These are phyloP conservation scores for Rapana venosa DNA, from an alignment of 2,888 invertebrate species.

Conservation along the genomic window DNA sequence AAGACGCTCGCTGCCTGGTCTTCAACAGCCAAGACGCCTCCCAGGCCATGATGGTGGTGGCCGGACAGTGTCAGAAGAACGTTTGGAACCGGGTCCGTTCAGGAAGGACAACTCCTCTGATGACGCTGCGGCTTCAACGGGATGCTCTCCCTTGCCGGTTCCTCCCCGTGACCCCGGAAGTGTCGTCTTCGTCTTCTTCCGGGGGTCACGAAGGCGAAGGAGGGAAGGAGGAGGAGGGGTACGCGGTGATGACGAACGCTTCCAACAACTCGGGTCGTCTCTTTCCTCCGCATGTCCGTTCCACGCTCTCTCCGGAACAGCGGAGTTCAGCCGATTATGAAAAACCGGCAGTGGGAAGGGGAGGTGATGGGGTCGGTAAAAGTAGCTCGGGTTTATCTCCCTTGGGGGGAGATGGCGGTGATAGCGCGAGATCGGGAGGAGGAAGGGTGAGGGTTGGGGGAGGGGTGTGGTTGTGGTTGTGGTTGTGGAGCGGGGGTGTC, in stretches of 20 bases:
- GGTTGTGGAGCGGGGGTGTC: slow-evolving; percentile 9
- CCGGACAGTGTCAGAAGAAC: slow-evolving; percentile 64
- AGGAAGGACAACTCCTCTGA: slow-evolving; percentile 56
- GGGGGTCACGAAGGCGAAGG: not conserved
- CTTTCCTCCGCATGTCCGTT: not conserved
- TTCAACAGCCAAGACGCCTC: slow-evolving; percentile 59
- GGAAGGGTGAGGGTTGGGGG: not conserved
- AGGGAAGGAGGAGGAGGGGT: not conserved
- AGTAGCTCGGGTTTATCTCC: too few species aligned
- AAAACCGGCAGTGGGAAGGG: not conserved
- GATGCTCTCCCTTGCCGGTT: slow-evolving; percentile 59
- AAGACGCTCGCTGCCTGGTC: slow-evolving; percentile 57
- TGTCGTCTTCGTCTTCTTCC: not conserved
- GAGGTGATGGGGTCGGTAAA: not conserved
- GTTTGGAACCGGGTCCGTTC: slow-evolving; percentile 61
- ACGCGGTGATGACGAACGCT: not conserved
- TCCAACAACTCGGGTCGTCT: not conserved
- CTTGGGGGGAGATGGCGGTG: not conserved
- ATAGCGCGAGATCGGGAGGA: not conserved
- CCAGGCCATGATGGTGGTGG: slow-evolving; percentile 57
- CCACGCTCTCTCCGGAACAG: not conserved
- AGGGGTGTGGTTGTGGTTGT: not conserved
- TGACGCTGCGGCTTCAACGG: slow-evolving; percentile 54
- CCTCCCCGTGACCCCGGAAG: slow-evolving; percentile 48
- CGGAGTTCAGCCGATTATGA: slow-evolving; percentile 38